Conservation (phyloP, 2,113 vertebrate genomes). For the Grus americana region DNA sequence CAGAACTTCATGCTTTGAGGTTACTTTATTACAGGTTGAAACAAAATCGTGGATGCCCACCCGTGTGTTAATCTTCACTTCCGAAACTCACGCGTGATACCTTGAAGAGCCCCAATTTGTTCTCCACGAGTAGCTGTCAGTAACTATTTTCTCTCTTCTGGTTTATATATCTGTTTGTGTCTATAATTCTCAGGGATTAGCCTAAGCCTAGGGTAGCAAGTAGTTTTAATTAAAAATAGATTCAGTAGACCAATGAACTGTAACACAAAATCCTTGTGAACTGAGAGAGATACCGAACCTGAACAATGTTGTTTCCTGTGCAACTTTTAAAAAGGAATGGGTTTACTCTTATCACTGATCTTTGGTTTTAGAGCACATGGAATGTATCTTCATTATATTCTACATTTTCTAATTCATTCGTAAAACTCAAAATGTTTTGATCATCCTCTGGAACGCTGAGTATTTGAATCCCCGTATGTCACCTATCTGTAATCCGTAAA, state of each 20-base stretch:
- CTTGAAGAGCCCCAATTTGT: background rate
- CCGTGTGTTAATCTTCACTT: background rate
- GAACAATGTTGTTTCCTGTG: background rate
- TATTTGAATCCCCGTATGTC: background rate
- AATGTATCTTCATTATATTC: background rate
- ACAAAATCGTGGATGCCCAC: background rate
- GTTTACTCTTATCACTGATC: background rate
- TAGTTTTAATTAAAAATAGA: slow-evolving; percentile 74
- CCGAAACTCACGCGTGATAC: background rate
- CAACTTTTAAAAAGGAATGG: background rate
- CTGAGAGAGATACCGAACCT: background rate
- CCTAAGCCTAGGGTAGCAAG: slow-evolving; percentile 24
- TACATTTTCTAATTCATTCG: background rate
- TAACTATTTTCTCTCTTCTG: slow-evolving; percentile 26
- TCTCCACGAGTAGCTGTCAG: slow-evolving; percentile 10
- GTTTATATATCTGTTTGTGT: background rate
- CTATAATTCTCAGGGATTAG: slow-evolving; percentile 63
- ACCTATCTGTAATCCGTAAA: background rate
- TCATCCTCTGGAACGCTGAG: background rate
- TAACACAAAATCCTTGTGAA: slow-evolving; percentile 34
- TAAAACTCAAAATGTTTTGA: background rate
- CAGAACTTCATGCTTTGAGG: background rate
- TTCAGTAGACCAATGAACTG: slow-evolving; percentile 22
- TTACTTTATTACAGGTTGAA: background rate
- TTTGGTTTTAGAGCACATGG: background rate